Evolutionary conservation across 2,888 invertebrate species (phyloP), one percentile per base, ranked within the genome.

Genomic region (Drosophila flavopinicola): DNA sequence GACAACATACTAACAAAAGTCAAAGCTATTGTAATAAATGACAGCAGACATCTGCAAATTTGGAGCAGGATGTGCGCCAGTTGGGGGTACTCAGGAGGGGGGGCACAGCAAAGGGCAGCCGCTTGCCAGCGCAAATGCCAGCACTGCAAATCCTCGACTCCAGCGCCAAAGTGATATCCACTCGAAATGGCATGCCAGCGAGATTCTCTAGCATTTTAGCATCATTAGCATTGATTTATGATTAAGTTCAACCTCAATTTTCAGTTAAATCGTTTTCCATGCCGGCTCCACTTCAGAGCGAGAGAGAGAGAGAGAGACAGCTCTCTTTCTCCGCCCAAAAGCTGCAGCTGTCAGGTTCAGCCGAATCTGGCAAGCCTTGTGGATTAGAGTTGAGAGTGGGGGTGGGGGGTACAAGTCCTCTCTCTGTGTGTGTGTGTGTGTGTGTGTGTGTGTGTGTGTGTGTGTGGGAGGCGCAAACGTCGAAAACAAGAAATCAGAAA

Each of bases 161-260:
- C 60, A 33, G 30, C 44, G 35, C 45, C 75, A 60, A 60, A 74
- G 65, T 79, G 82, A 79, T 85, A 85, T 83, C 86, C 79, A 83
- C 79, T 85, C 75, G 48, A 63, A 79, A 79, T 66, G 70, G 78
- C 68, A 67, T 67, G 65, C 69, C 72, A 66, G 68, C 58, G 75
- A 86, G 75, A 86, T 78, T 85, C 78, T 85, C 85, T 88, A 88
- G 80, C 84, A 88, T 88, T 89, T 88, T 82, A 83, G 88, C 88
- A 90, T 90, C 90, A 90, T 90, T 90, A 90, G 89, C 88, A 88
- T 88, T 90, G 90, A 90, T 90, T 90, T 90, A 90, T 90, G 90
- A 88, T 88, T 87, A 87, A 86, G 88, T 89, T 86, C 85, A 86
- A 87, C 88, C 89, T 88, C 88, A 89, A 89, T 89, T 88, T 89